phyloP scores from a whole-genome alignment of 2,113 vertebrate genomes.

The Ptyas mucosa region DNA sequence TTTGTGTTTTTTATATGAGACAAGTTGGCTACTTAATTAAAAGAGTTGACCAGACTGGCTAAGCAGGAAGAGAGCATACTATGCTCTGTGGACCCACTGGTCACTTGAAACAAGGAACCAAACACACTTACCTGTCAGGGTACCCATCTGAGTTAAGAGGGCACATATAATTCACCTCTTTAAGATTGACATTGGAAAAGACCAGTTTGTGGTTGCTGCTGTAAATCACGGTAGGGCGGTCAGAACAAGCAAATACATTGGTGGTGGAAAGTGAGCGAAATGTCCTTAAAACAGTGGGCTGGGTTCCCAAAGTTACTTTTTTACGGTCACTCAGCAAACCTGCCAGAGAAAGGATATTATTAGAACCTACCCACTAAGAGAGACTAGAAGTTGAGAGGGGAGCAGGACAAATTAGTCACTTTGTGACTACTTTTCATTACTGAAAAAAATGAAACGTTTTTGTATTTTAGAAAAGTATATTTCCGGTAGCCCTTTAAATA shows the following conservation, averaged over 20 bases:
- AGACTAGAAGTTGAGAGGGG: neutral
- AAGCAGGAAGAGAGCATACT: neutral
- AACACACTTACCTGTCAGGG: conserved; percentile 84
- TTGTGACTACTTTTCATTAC: neutral
- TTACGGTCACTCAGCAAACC: conserved; percentile 91
- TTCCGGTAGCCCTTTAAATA: neutral
- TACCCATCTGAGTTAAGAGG: conserved; percentile 98
- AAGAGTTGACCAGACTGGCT: neutral
- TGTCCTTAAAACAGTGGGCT: conserved; percentile 93
- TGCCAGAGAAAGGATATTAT: conserved; percentile 33
- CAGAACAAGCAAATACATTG: conserved; percentile 97
- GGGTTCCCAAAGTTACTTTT: conserved; percentile 96
- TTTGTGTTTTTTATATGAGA: neutral
- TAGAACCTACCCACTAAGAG: neutral
- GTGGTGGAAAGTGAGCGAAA: conserved; percentile 97
- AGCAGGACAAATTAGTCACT: neutral
- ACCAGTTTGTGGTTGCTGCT: conserved; percentile 99
- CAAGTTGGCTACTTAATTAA: neutral
- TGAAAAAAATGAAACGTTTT: neutral
- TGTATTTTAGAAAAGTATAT: neutral
- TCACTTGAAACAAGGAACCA: neutral
- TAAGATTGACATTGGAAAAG: conserved; percentile 98
- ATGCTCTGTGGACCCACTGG: neutral
- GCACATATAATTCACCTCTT: conserved; percentile 99
- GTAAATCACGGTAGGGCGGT: conserved; percentile 98